These are phyloP conservation scores for Meriones psammophilus DNA, from an alignment of 2,797 vertebrate species.

Conservation along the genomic window DNA sequence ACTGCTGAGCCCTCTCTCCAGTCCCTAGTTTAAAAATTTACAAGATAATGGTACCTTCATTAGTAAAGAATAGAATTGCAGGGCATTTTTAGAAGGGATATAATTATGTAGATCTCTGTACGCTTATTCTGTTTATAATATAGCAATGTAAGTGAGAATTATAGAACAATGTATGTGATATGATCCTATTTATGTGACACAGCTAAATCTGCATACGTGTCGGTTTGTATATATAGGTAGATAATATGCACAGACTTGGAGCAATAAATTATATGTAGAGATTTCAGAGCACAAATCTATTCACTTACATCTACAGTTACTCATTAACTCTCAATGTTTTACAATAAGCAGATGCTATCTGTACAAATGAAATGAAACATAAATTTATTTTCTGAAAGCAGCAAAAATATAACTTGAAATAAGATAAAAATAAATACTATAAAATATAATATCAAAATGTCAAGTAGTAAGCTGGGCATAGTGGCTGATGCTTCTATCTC, in stretches of 20 bases:
- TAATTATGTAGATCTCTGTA: neutral
- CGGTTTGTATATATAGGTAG: neutral
- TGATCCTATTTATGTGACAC: neutral
- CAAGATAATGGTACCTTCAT: neutral
- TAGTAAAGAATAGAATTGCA: neutral
- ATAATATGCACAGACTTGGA: neutral
- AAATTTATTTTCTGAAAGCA: conserved; percentile 4
- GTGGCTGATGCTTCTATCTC: neutral
- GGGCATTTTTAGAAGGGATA: neutral
- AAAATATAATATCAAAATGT: conserved; percentile 1
- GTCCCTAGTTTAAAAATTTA: neutral
- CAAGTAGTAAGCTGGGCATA: neutral
- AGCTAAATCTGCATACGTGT: neutral
- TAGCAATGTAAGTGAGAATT: neutral
- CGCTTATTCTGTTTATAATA: neutral
- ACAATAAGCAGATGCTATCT: neutral
- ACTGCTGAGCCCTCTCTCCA: neutral
- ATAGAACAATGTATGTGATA: neutral
- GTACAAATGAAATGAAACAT: neutral
- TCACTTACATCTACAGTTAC: conserved; percentile 3
- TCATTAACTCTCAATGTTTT: neutral
- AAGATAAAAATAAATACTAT: conserved; percentile 6
- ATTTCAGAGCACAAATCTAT: neutral
- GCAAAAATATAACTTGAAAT: neutral
- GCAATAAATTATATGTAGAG: neutral